phyloP scores from a whole-genome alignment of 2,797 vertebrate species.

The Sus cebifrons region DNA sequence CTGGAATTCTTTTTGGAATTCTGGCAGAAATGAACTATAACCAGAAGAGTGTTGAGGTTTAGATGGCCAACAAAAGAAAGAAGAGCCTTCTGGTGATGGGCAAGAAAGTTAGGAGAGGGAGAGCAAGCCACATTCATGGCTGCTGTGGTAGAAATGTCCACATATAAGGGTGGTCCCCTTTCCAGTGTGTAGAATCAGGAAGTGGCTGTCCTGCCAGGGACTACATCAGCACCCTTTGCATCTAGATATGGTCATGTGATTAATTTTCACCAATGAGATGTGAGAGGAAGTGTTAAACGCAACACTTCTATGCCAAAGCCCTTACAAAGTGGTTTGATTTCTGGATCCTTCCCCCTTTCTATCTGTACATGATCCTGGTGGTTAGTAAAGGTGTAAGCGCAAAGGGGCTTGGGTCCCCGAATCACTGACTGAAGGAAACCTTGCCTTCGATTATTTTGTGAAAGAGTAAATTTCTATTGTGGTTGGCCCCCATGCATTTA shows the following conservation, averaged over 20 bases:
- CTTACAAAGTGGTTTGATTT: conserved; percentile 1
- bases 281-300: not conserved
- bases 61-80: not conserved
- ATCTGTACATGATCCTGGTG: not conserved
- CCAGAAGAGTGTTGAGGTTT: not conserved
- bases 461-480: not conserved
- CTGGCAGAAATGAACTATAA: not conserved
- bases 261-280: conserved; percentile 34
- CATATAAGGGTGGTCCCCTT: not conserved
- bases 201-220: not conserved
- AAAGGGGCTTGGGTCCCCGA: not conserved
- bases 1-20: conserved; percentile 44
- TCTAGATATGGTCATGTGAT: not conserved
- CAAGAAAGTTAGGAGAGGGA: not conserved
- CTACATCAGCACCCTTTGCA: not conserved
- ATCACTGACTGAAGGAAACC: not conserved
- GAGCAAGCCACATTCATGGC: not conserved
- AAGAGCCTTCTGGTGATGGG: not conserved
- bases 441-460: not conserved
- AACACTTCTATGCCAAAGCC: not conserved
- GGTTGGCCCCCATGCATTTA: not conserved
- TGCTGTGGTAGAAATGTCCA: not conserved
- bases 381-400: not conserved
- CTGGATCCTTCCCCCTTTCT: not conserved
- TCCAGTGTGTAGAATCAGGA: conserved; percentile 26